Evolutionary conservation across 2,888 invertebrate genomes (phyloP), one percentile per base, ranked within the genome.

Genomic region (Crossocerus cetratus): DNA sequence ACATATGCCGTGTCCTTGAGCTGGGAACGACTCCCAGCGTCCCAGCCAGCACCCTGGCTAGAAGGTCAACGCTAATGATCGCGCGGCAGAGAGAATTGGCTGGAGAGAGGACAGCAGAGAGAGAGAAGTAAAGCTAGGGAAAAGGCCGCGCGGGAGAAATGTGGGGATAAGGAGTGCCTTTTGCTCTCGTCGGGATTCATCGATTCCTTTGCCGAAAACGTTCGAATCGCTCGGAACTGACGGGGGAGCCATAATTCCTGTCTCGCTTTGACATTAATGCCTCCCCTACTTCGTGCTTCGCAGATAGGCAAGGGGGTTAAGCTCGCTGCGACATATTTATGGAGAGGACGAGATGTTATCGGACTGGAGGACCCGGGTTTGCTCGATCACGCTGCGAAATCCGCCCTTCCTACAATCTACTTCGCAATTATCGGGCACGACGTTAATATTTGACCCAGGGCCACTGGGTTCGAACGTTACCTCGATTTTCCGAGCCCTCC

Each of bases 211-310:
- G 85, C 86, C 86, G 88, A 90, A 90, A 90, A 89, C 87, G 90
- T 87, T 89, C 90, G 90, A 90, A 89, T 90, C 90, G 87, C 90
- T 89, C 89, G 88, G 88, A 90, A 90, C 89, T 90, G 90, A 90
- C 90, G 90, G 89, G 90, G 90, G 90, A 90, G 89, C 90, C 88
- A 90, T 90, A 90, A 90, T 88, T 90, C 85, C 86, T 89, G 87
- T 90, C 88, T 88, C 86, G 86, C 86, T 89, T 90, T 90, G 90
- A 90, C 90, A 85, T 90, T 90, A 90, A 90, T 90, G 90, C 89
- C 86, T 86, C 88, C 89, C 87, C 88, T 85, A 86, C 88, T 87
- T 87, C 87, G 86, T 83, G 79, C 81, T 79, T 84, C 87, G 85
- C 83, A 89, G 90, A 90, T 90, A 90, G 89, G 88, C 89, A 87